phyloP scores from a whole-genome alignment of 2,113 vertebrate species.

The Cromileptes altivelis region DNA sequence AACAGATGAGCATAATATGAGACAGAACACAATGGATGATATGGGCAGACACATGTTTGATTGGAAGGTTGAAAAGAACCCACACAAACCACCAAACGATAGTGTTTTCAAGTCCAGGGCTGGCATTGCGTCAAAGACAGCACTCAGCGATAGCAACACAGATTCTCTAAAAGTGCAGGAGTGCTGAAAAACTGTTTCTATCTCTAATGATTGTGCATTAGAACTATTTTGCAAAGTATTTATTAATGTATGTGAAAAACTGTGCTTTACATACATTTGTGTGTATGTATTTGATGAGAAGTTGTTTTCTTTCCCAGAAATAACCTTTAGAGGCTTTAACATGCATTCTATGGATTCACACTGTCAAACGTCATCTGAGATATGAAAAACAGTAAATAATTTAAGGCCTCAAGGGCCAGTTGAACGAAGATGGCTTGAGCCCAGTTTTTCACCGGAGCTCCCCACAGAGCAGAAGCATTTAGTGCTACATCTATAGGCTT shows the following conservation, averaged over 20 bases:
- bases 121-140: constrained; percentile 21
- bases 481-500: constrained; percentile 3
- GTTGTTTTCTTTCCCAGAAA: constrained; percentile 4
- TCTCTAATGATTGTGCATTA: neutral
- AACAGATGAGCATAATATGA: constrained; percentile 61
- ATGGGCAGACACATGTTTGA: constrained; percentile 54
- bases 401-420: neutral
- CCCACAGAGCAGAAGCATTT: constrained; percentile 6
- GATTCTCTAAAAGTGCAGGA: neutral
- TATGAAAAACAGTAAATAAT: constrained; percentile 13
- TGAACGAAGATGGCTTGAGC: constrained; percentile 15
- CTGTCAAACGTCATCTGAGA: constrained; percentile 26
- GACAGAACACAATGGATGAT: constrained; percentile 50
- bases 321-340: constrained; percentile 34
- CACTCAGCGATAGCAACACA: constrained; percentile 9
- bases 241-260: neutral
- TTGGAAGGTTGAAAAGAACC: constrained; percentile 53
- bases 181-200: neutral
- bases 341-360: constrained; percentile 6
- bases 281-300: neutral
- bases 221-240: neutral
- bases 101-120: constrained; percentile 38
- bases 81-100: constrained; percentile 48
- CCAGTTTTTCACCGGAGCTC: constrained; percentile 10
- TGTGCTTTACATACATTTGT: neutral